Evolutionary conservation across 2,113 vertebrate species (phyloP).

Genomic region (Menura novaehollandiae): DNA sequence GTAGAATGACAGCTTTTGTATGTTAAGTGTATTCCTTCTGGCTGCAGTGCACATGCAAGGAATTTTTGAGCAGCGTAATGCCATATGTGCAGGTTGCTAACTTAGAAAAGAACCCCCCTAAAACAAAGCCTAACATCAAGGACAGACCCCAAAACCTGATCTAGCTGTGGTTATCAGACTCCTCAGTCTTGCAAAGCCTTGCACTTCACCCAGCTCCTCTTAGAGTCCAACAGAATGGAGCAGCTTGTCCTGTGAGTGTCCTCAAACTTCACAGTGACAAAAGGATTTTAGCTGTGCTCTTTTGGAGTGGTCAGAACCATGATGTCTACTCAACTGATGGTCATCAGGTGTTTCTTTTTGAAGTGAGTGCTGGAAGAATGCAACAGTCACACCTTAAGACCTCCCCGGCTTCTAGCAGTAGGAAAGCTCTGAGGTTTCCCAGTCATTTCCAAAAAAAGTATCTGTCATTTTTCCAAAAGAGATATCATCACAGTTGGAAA

Average conservation of each 20-base stretch:
- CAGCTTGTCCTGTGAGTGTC: background rate
- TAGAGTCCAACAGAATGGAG: background rate
- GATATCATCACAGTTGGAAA: background rate
- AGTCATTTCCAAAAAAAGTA: background rate
- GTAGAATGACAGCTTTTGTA: background rate
- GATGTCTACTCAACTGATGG: no score
- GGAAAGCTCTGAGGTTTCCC: background rate
- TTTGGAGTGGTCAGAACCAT: background rate
- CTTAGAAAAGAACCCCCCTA: background rate
- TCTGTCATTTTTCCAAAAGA: background rate
- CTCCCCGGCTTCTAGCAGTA: background rate
- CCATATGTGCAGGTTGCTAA: background rate
- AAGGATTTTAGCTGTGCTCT: background rate
- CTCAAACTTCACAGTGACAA: background rate
- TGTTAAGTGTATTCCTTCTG: background rate
- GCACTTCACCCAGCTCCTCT: background rate
- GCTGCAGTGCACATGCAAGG: background rate
- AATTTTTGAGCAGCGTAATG: background rate
- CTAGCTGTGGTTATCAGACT: background rate
- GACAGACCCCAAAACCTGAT: background rate
- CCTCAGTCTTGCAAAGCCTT: background rate
- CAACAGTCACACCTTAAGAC: background rate
- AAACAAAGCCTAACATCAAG: background rate
- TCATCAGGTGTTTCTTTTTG: background rate
- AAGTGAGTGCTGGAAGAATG: background rate